phyloP scores from a whole-genome alignment of 2,888 invertebrate genomes.

The Ichneumoninae sp. region DNA sequence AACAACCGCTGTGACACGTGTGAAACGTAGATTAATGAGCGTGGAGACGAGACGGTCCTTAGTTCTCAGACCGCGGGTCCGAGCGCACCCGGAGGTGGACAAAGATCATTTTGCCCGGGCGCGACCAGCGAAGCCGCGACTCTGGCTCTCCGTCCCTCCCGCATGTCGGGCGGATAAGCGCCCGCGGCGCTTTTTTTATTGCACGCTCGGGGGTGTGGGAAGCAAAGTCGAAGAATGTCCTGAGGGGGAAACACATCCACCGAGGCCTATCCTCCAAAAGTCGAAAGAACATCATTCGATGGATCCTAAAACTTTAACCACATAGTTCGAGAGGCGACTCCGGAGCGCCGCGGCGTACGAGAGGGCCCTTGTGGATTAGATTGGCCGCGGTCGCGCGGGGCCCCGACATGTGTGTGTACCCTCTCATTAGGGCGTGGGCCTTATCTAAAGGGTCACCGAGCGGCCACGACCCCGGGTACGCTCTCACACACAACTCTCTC shows the following conservation, averaged over 20 bases:
- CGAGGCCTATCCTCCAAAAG: conserved; percentile 10
- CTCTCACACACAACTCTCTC: conserved; percentile 71
- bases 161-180: not conserved
- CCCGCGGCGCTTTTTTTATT: conserved; percentile 17
- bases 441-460: conserved; percentile 83
- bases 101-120: conserved; percentile 53
- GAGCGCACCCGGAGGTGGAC: conserved; percentile 31
- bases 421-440: conserved; percentile 84
- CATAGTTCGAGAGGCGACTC: conserved; percentile 73
- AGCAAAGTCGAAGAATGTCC: conserved; percentile 74
- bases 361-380: conserved; percentile 59
- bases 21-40: conserved; percentile 75
- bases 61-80: conserved; percentile 38
- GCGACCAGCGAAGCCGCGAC: conserved; percentile 17
- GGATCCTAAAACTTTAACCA: conserved; percentile 78
- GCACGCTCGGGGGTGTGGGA: conserved; percentile 70
- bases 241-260: conserved; percentile 58
- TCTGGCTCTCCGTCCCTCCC: not conserved
- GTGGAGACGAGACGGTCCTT: conserved; percentile 51
- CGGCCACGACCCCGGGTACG: conserved; percentile 79
- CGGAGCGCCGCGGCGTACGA: conserved; percentile 64
- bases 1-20: conserved; percentile 68
- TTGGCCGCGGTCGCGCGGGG: conserved; percentile 61
- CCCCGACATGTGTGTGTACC: conserved; percentile 75
- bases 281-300: conserved; percentile 30